phyloP scores from a whole-genome alignment of 2,113 vertebrate genomes.

The Promerops cafer region DNA sequence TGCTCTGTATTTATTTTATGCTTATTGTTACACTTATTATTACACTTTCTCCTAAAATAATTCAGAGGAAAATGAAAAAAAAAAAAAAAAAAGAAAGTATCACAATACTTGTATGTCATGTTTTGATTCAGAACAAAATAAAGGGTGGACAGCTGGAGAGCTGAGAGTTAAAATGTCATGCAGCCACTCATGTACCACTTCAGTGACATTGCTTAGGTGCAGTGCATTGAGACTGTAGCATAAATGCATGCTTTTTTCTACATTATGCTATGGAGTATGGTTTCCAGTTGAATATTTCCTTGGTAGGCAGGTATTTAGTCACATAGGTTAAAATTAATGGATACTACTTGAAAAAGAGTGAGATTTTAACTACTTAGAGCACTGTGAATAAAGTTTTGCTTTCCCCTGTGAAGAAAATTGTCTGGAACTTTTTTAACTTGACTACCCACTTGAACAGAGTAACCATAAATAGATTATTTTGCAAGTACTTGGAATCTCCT shows the following conservation, averaged over 20 bases:
- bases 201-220: neutral
- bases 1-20: neutral
- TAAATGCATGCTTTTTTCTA: neutral
- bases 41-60: neutral
- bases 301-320: neutral
- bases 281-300: neutral
- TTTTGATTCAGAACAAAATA: neutral
- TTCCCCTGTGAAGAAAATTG: neutral
- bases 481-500: neutral
- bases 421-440: neutral
- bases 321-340: neutral
- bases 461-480: neutral
- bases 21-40: neutral
- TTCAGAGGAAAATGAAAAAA: neutral
- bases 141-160: neutral
- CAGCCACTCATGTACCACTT: neutral
- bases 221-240: accelerated
- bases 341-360: neutral
- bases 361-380: neutral
- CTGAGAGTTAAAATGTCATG: neutral
- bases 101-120: neutral
- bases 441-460: neutral
- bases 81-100: neutral
- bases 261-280: neutral
- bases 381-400: neutral